These are phyloP conservation scores for honey bee (Apis mellifera) DNA, from an alignment of 1,140 invertebrate species.

Conservation along the genomic window DNA sequence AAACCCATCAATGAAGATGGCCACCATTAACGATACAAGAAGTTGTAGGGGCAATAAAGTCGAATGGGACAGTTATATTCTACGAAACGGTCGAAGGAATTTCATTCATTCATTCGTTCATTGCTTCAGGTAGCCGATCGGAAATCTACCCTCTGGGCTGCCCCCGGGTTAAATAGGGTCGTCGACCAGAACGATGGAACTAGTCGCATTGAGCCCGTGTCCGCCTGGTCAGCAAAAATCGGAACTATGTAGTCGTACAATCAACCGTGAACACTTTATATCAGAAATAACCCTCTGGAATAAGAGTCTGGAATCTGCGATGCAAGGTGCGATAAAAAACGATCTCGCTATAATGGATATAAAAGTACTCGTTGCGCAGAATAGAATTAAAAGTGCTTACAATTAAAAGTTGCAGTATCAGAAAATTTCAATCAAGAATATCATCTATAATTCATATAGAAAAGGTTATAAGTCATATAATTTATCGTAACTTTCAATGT, in stretches of 20 bases:
- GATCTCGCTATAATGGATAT: too few relatives aligned
- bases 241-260: slow-evolving; percentile 23
- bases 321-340: too few relatives aligned
- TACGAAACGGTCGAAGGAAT: slow-evolving; percentile 54
- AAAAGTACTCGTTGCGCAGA: too few relatives aligned
- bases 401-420: too few relatives aligned
- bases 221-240: slow-evolving; percentile 57
- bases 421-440: too few relatives aligned
- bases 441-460: too few relatives aligned
- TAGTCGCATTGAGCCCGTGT: slow-evolving; percentile 48
- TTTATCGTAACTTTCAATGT: too few relatives aligned
- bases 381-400: too few relatives aligned
- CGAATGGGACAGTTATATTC: slow-evolving; percentile 48
- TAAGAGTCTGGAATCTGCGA: background rate
- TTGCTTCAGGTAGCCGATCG: slow-evolving; percentile 61
- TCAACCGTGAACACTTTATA: background rate
- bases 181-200: slow-evolving; percentile 61
- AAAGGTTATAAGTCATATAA: too few relatives aligned
- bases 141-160: slow-evolving; percentile 61
- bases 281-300: background rate
- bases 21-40: slow-evolving; percentile 33
- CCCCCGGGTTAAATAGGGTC: slow-evolving; percentile 55
- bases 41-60: slow-evolving; percentile 23
- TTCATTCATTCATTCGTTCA: slow-evolving; percentile 67
- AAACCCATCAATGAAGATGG: slow-evolving; percentile 21